These are phyloP conservation scores for Steatornis caripensis DNA, from an alignment of 2,113 vertebrate species.

Conservation along the genomic window DNA sequence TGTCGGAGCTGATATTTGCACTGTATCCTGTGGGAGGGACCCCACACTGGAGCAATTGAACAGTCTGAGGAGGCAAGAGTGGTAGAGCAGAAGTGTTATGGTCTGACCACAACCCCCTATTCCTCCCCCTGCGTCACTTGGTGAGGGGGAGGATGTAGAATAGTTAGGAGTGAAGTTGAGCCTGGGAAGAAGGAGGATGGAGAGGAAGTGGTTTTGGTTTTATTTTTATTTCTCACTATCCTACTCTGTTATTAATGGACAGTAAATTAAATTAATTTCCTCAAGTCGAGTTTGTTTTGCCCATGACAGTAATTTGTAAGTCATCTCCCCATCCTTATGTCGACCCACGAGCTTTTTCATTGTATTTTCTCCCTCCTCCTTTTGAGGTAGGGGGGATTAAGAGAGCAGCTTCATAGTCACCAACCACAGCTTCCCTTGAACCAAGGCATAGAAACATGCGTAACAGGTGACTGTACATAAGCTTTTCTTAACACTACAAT, in stretches of 20 bases:
- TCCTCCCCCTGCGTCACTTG: fast-evolving
- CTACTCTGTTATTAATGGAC: background rate
- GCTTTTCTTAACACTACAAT: background rate
- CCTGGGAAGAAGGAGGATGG: background rate
- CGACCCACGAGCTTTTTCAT: background rate
- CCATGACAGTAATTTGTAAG: background rate
- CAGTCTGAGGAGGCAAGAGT: background rate
- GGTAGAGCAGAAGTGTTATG: background rate
- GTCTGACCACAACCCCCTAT: background rate
- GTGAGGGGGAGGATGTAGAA: fast-evolving
- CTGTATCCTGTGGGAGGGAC: background rate
- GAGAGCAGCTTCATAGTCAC: background rate
- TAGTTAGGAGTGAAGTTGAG: background rate
- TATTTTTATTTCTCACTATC: background rate
- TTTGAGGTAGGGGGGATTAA: fast-evolving
- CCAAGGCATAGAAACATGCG: background rate
- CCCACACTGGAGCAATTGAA: background rate
- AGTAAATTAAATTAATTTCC: background rate
- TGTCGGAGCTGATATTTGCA: fast-evolving
- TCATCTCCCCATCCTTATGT: background rate
- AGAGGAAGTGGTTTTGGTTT: background rate
- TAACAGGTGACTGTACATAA: background rate
- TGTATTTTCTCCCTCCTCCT: background rate
- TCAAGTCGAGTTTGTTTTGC: background rate
- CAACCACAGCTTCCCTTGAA: background rate